A percentile compares a stretch with the other conserved stretches of the same genome.
Evolutionary conservation across 1,140 invertebrate species (phyloP).

Genomic region (Oryctes rhinoceros): DNA sequence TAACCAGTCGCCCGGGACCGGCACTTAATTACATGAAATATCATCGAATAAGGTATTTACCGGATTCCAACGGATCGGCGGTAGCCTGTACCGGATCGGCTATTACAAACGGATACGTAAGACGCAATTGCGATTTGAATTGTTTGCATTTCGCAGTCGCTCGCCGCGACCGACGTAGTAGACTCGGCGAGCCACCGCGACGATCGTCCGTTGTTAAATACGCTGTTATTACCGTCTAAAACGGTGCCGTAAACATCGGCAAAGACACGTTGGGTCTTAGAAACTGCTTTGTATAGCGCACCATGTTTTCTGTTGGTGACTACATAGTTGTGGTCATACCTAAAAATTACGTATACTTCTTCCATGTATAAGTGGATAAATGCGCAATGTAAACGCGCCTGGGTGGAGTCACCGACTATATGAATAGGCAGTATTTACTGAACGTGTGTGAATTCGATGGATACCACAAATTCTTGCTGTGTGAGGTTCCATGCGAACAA

Average conservation of each 20-base stretch:
- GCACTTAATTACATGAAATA: conserved; percentile 35
- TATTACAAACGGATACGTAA: conserved; percentile 33
- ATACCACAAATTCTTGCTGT: too few species aligned
- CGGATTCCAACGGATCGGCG: conserved; percentile 19
- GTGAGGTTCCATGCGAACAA: too few species aligned
- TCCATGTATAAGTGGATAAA: too few species aligned
- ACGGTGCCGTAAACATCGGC: conserved; percentile 30
- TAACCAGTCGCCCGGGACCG: conserved; percentile 18
- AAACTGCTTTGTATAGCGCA: neutral
- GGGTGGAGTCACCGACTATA: too few species aligned
- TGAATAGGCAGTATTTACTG: too few species aligned
- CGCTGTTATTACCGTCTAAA: conserved; percentile 24
- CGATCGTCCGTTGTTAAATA: conserved; percentile 17
- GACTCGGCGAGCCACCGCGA: neutral
- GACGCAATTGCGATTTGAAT: conserved; percentile 32
- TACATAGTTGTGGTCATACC: too few species aligned
- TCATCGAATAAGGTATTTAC: conserved; percentile 34
- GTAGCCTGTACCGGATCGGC: neutral
- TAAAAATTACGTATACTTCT: too few species aligned
- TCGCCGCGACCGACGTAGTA: neutral
- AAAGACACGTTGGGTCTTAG: neutral
- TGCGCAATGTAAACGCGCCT: too few species aligned
- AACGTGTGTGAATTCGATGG: too few species aligned
- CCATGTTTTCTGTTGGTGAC: too few species aligned
- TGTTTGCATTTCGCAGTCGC: conserved; percentile 25